These are phyloP conservation scores for Tachuris rubrigastra DNA, from an alignment of 2,113 vertebrate genomes.

Conservation along the genomic window DNA sequence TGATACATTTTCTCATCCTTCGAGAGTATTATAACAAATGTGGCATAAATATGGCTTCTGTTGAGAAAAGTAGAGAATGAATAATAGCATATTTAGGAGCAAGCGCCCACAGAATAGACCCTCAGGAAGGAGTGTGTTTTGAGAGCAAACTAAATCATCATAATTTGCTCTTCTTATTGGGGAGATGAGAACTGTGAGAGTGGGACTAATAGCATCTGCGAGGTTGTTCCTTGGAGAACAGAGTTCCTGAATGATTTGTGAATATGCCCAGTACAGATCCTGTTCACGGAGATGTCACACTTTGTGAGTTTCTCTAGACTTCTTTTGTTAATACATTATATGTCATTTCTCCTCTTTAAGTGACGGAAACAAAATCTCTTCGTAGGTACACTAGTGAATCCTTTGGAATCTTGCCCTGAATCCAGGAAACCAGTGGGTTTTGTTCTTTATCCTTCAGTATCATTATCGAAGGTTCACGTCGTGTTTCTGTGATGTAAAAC, in stretches of 20 bases:
- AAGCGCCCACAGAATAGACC: fast-evolving
- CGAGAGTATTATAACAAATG: not conserved
- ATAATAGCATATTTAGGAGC: not conserved
- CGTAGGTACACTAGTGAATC: not conserved
- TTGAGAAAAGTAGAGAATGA: not conserved
- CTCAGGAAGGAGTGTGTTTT: not conserved
- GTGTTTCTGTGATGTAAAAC: not conserved
- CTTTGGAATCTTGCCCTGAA: not conserved
- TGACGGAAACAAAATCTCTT: not conserved
- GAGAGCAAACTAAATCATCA: not conserved
- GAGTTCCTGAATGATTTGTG: not conserved
- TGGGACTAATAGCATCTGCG: not conserved
- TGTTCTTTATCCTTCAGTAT: not conserved
- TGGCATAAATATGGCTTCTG: not conserved
- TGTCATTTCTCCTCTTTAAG: not conserved
- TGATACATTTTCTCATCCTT: not conserved
- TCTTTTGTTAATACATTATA: not conserved
- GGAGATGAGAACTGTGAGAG: not conserved
- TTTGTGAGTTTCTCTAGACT: not conserved
- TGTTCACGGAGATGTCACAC: not conserved
- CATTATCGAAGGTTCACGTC: not conserved
- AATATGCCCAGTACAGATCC: not conserved
- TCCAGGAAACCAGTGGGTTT: not conserved
- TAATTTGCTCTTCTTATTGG: not conserved
- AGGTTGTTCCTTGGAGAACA: not conserved